A percentile compares a stretch with the other conserved stretches of the same genome.
Conservation (phyloP, 2,888 invertebrate species). For the Tetragonula carbonaria region DNA sequence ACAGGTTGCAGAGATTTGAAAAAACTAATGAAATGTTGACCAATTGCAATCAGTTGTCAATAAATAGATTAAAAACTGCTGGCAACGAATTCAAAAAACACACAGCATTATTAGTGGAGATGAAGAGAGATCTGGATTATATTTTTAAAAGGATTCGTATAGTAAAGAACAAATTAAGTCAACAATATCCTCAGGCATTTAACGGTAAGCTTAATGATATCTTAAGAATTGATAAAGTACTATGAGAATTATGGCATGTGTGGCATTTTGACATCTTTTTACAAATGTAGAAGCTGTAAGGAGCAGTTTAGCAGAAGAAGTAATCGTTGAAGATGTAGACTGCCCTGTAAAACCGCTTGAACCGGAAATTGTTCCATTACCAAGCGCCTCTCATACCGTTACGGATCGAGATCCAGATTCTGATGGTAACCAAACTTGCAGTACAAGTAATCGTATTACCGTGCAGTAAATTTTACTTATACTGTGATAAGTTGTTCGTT, state of each 20-base stretch:
- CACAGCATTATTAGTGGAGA: conserved; percentile 93
- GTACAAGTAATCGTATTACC: conserved; percentile 74
- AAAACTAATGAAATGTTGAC: conserved; percentile 99
- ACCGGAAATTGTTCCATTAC: conserved; percentile 78
- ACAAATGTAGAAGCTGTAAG: conserved; percentile 78
- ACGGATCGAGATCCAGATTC: conserved; percentile 80
- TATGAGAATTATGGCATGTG: not conserved
- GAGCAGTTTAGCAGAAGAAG: conserved; percentile 82
- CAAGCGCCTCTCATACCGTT: conserved; percentile 59
- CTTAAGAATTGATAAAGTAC: too few relatives aligned
- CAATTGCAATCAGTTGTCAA: conserved; percentile 97
- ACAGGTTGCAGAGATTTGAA: conserved; percentile 97
- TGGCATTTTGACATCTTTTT: not conserved
- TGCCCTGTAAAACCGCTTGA: conserved; percentile 77
- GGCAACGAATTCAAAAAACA: conserved; percentile 96
- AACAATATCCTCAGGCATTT: conserved; percentile 83
- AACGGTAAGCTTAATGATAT: conserved; percentile 74
- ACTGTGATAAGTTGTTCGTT: conserved; percentile 15
- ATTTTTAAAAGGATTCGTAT: conserved; percentile 96
- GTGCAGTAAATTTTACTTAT: conserved; percentile 49
- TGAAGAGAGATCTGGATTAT: conserved; percentile 97
- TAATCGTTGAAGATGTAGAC: conserved; percentile 81
- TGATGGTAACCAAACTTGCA: conserved; percentile 80
- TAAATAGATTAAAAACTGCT: conserved; percentile 93
- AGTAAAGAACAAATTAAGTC: conserved; percentile 92